phyloP scores from a whole-genome alignment of 2,113 vertebrate species.

The Carlito syrichta region DNA sequence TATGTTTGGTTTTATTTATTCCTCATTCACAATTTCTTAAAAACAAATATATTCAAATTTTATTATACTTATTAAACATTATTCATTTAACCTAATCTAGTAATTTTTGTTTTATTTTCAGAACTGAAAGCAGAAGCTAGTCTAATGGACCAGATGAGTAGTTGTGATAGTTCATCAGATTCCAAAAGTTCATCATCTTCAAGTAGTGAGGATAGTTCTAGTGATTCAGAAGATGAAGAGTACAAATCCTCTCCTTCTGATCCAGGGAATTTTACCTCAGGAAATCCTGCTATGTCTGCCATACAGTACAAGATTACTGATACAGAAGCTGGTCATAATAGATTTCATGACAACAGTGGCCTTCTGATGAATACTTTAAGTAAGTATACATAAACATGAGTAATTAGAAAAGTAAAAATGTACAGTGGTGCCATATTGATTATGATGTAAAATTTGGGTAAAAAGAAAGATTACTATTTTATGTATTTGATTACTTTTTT shows the following conservation, averaged over 20 bases:
- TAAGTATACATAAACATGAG: conserved; percentile 83
- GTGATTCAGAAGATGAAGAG: conserved; percentile 90
- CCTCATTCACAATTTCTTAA: conserved; percentile 15
- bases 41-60: conserved; percentile 25
- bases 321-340: conserved; percentile 76
- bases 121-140: conserved; percentile 96
- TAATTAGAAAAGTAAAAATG: conserved; percentile 53
- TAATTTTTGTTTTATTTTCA: conserved; percentile 76
- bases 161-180: conserved; percentile 93
- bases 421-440: not conserved
- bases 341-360: conserved; percentile 83
- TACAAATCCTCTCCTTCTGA: conserved; percentile 69
- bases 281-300: conserved; percentile 83
- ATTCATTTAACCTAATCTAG: not conserved
- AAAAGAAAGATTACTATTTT: conserved; percentile 3
- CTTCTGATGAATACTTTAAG: conserved; percentile 95
- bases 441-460: conserved; percentile 27
- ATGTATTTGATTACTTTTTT: not conserved
- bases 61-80: not conserved
- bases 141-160: conserved; percentile 96
- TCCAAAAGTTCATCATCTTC: conserved; percentile 91
- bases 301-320: conserved; percentile 83
- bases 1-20: conserved; percentile 17
- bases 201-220: conserved; percentile 91
- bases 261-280: conserved; percentile 69